Evolutionary conservation across 1,140 invertebrate species (phyloP).

Genomic region (Lasaia peninsularis): DNA sequence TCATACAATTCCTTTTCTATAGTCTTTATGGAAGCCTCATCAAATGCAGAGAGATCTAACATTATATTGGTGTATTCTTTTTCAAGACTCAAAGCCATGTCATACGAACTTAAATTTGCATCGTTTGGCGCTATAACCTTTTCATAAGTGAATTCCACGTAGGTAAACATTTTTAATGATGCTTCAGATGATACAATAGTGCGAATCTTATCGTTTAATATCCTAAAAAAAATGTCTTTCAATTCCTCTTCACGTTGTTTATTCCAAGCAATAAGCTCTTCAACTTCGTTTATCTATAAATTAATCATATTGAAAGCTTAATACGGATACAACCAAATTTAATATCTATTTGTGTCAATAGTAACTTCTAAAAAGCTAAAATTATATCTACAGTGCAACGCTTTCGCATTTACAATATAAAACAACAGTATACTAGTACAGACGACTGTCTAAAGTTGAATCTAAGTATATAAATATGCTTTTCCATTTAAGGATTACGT

Average conservation of each 20-base stretch:
- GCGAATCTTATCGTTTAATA: slow-evolving; percentile 51
- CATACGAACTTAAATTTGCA: slow-evolving; percentile 75
- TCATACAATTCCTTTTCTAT: slow-evolving; percentile 80
- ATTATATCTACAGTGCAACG: too few relatives aligned
- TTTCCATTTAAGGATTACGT: too few relatives aligned
- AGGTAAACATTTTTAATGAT: slow-evolving; percentile 78
- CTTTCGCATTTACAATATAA: too few relatives aligned
- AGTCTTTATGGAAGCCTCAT: slow-evolving; percentile 75
- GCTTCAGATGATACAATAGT: slow-evolving; percentile 77
- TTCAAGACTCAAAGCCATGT: slow-evolving; percentile 81
- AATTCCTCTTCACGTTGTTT: slow-evolving; percentile 52
- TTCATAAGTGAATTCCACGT: slow-evolving; percentile 82
- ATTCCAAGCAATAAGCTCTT: slow-evolving; percentile 46
- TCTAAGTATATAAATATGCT: too few relatives aligned
- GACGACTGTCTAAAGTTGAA: too few relatives aligned
- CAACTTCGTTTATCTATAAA: slow-evolving; percentile 55
- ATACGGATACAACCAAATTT: neutral
- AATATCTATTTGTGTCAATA: too few relatives aligned
- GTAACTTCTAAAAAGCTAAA: too few relatives aligned
- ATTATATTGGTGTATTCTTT: slow-evolving; percentile 78
- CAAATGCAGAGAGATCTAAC: slow-evolving; percentile 77
- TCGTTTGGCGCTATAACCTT: slow-evolving; percentile 77
- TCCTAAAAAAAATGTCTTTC: slow-evolving; percentile 51
- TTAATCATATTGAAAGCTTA: neutral
- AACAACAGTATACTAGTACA: too few relatives aligned